phyloP scores from a whole-genome alignment of 2,888 invertebrate species.

The Coleophora deauratella region DNA sequence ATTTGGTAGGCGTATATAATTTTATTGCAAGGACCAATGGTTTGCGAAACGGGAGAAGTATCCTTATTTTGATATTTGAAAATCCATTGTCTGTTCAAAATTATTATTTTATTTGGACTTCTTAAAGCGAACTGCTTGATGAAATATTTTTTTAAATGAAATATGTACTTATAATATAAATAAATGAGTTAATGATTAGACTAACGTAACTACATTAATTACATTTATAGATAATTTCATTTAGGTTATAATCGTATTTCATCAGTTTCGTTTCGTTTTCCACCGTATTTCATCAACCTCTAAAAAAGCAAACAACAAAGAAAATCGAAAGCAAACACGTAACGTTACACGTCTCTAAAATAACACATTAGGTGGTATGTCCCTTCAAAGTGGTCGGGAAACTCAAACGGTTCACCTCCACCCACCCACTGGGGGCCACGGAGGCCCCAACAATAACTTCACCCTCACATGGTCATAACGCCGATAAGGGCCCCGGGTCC shows the following conservation, averaged over 20 bases:
- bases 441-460: slow-evolving; percentile 51
- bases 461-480: slow-evolving; percentile 75
- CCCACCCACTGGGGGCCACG: slow-evolving; percentile 23
- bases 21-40: slow-evolving; percentile 70
- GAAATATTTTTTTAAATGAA: no score
- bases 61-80: slow-evolving; percentile 41
- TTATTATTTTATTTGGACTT: no score
- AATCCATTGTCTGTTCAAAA: slow-evolving; percentile 12
- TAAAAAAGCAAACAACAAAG: slow-evolving; percentile 19
- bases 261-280: no score
- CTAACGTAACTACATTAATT: no score
- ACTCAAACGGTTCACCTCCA: slow-evolving; percentile 35
- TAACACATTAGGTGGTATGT: slow-evolving; percentile 55
- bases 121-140: no score
- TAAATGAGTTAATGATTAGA: no score
- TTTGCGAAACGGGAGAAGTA: slow-evolving; percentile 58
- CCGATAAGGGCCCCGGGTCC: slow-evolving; percentile 70
- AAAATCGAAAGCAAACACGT: slow-evolving; percentile 50
- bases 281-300: slow-evolving; percentile 1
- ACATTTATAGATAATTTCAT: no score
- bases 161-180: no score
- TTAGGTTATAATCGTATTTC: no score
- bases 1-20: slow-evolving; percentile 74
- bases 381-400: slow-evolving; percentile 52
- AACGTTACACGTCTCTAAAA: slow-evolving; percentile 41